Evolutionary conservation across 1,140 invertebrate species (phyloP), one percentile per base, ranked within the genome.

Genomic region (Maniola jurtina): DNA sequence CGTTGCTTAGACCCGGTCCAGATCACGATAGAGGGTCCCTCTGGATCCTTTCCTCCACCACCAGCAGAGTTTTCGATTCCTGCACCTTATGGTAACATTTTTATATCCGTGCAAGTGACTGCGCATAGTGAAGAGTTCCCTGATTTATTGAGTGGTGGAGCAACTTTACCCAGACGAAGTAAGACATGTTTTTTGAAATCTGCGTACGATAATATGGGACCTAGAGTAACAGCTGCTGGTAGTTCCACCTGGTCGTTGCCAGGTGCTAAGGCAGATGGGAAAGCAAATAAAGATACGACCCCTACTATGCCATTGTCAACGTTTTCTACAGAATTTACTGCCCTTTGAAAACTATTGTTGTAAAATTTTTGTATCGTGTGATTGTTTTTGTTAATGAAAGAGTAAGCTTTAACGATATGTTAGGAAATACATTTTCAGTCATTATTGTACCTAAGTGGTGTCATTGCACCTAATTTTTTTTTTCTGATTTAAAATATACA

Each of bases 141-240:
- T 13, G 91, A 92, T 73, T 75, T 91, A 40, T 68, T 91, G 47
- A 89, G 92, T 50, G 83, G 84, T 66, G 87, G 84, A 0, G 65
- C 83, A 6, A 86, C 86, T 0, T 65, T 87, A 52, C 86, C 86
- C 9, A 77, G 80, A 55, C 70, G 85, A 52, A 88, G 81, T 75
- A 79, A 79, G 16, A 86, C 88, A 2, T 88, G 86, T 73, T 86
- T 86, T 71, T 72, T 88, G 14, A 88, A 90, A 35, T 93, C 94
- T 36, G 92, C 94, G 15, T 97, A 97, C 81, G 96, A 98, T 87
- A 97, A 97, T 85, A 96, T 97, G 94, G 96, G 96, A 0, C 95
- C 95, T 47, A 92, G 96, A 70, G 95, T 97, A 10, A 97, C 96
- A 2, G 96, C 96, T 10, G 95, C 95, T 70, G 96, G 96, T 73